Percentiles rank a stretch among this genome's conserved stretches.
These are phyloP conservation scores for Guaruba guarouba DNA, from an alignment of 2,113 vertebrate species.

Conservation along the genomic window DNA sequence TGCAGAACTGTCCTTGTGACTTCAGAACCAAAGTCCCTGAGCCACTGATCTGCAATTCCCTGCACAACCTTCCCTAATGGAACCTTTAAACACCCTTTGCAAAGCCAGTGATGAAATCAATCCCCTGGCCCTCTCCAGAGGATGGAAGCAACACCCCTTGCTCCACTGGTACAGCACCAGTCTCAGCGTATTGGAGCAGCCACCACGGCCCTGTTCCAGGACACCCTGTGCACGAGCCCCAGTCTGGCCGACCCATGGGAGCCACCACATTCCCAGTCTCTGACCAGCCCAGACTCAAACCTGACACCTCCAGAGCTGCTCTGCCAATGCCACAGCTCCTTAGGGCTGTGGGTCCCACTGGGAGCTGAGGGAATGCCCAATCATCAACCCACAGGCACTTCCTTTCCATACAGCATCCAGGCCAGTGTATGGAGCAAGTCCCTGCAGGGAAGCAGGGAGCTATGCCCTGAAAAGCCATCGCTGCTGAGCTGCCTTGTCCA, in stretches of 20 bases:
- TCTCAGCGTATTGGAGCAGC: accelerated
- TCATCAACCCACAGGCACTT: not conserved
- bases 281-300: not conserved
- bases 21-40: not conserved
- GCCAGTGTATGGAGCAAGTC: not conserved
- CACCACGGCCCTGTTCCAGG: not conserved
- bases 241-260: accelerated
- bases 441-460: not conserved
- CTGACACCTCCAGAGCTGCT: not conserved
- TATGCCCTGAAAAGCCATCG: not conserved
- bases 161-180: not conserved
- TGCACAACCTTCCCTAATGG: not conserved
- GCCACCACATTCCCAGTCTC: not conserved
- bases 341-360: accelerated
- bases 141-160: accelerated
- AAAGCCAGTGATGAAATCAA: not conserved
- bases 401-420: not conserved
- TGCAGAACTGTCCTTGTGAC: not conserved
- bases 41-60: not conserved
- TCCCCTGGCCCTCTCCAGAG: not conserved
- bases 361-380: not conserved
- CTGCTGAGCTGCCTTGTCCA: not conserved
- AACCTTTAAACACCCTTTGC: not conserved
- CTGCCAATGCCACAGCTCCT: accelerated
- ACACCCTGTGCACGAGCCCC: not conserved